Base-by-base conservation (phyloP, 2,113 vertebrate genomes). In the Heteronetta atricapilla region DNA sequence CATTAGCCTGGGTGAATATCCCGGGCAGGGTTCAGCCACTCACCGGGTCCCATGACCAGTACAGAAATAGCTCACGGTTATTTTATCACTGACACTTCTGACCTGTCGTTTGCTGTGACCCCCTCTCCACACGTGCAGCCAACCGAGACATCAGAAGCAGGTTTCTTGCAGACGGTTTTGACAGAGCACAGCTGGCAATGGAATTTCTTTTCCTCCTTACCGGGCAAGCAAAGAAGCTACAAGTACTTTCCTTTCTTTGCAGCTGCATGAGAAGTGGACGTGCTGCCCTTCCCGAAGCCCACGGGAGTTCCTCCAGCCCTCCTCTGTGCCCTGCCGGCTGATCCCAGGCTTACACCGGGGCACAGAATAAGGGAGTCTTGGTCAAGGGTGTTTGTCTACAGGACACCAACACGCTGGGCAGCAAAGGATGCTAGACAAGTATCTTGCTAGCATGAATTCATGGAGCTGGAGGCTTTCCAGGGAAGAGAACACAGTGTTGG, bases 221-320 rank as follows among this genome's bases (percentile, higher is more conserved):
- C 48, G 50, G 34, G 40, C 13, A 15, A 79, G 62, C 7, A 46
- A 69, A 93, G 12, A 34, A 79, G 56, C 48, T 48, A 17, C 50
- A 64, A 69, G 42, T 63, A 75, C 22, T 75, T 56, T 38, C 14
- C 20, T 21, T 70, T 81, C 69, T 74, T 59, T 52, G 68, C 31
- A 29, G 20, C 48, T 59, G 50, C 46, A 36, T 23, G 52, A 75
- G 80, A 34, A 33, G 53, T 8, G 26, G 31, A 22, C 10, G 7
- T 10, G 23, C 28, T 70, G 33, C 63, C 50, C 46, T 56, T 26
- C 23, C 22, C 2, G 1, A 52, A 82, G 44, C 29, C 70, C 13
- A 26, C 13, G 86, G 78, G 98, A 98, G 94, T 98, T 98, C 31
- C 73, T 98, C 98, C 88, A 97, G 98, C 23, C 98, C 26, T 72